A percentile compares a stretch with the other conserved stretches of the same genome.
Conservation (phyloP, 2,113 vertebrate species). For the Tragelaphus buxtoni region DNA sequence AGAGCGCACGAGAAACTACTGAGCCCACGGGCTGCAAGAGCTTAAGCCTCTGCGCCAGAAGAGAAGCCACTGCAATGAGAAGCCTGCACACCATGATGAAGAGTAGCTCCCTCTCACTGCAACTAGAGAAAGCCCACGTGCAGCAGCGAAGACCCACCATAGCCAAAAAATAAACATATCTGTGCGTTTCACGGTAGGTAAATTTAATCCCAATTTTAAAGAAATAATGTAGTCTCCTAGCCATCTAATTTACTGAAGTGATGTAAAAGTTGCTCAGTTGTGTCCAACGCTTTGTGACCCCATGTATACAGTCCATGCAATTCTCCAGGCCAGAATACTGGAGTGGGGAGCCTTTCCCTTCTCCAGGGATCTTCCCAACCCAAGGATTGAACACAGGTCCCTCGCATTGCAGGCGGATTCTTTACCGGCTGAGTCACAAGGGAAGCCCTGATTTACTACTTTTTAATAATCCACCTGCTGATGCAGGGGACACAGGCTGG, state of each 20-base stretch:
- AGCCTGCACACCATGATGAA: background rate
- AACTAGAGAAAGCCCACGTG: background rate
- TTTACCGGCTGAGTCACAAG: background rate
- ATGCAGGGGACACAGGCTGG: background rate
- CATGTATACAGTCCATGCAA: too few relatives aligned
- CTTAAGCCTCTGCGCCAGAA: background rate
- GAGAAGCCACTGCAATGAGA: background rate
- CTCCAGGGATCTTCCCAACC: background rate
- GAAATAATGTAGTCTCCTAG: background rate
- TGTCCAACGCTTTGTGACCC: too few relatives aligned
- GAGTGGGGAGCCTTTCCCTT: too few relatives aligned
- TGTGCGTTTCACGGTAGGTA: background rate
- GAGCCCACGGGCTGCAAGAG: background rate
- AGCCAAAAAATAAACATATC: background rate
- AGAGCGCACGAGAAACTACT: fast-evolving
- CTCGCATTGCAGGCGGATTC: background rate
- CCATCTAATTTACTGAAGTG: background rate
- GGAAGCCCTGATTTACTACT: background rate
- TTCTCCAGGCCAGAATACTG: too few relatives aligned
- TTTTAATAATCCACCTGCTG: background rate
- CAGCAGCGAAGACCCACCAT: background rate
- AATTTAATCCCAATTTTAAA: background rate
- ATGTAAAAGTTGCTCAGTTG: background rate
- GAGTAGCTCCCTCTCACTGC: background rate
- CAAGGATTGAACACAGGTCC: background rate